phyloP scores from a whole-genome alignment of 2,113 vertebrate genomes.

The Kryptolebias marmoratus region DNA sequence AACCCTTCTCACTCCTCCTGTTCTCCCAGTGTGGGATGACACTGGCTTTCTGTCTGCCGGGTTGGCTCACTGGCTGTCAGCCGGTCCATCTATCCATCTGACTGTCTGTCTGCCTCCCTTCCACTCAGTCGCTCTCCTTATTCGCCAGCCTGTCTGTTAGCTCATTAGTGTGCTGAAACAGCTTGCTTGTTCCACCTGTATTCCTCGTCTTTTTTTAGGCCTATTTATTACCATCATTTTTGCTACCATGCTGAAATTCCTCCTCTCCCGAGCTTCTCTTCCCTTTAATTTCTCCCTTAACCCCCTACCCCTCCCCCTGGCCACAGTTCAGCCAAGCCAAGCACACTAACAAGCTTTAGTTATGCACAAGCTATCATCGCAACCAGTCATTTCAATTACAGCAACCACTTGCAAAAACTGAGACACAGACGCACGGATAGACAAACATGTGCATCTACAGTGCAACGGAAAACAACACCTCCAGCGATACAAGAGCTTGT shows the following conservation, averaged over 20 bases:
- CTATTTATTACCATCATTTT: conserved; percentile 28
- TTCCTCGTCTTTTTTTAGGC: conserved; percentile 34
- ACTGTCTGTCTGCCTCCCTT: conserved; percentile 59
- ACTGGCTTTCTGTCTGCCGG: conserved; percentile 67
- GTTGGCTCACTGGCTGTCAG: conserved; percentile 62
- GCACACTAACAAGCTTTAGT: conserved; percentile 55
- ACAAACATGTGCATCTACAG: conserved; percentile 17
- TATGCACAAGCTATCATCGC: conserved; percentile 59
- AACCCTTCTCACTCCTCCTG: conserved; percentile 70
- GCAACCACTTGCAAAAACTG: conserved; percentile 18
- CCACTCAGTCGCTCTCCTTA: conserved; percentile 35
- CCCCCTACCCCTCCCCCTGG: conserved; percentile 25
- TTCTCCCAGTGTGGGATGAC: conserved; percentile 74
- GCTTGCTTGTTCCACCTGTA: conserved; percentile 52
- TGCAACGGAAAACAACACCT: conserved; percentile 55
- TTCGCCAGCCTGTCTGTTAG: conserved; percentile 44
- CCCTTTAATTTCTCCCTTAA: conserved; percentile 16
- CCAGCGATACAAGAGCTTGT: conserved; percentile 51
- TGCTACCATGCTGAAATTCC: neutral
- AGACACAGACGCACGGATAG: conserved; percentile 6
- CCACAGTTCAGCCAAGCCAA: conserved; percentile 50
- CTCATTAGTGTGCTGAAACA: conserved; percentile 43
- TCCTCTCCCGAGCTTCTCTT: conserved; percentile 2
- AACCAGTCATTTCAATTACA: conserved; percentile 64
- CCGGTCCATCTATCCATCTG: conserved; percentile 67